Evolutionary conservation across 2,888 invertebrate genomes (phyloP).

Genomic region (Sinopyrophorus schimmeli): DNA sequence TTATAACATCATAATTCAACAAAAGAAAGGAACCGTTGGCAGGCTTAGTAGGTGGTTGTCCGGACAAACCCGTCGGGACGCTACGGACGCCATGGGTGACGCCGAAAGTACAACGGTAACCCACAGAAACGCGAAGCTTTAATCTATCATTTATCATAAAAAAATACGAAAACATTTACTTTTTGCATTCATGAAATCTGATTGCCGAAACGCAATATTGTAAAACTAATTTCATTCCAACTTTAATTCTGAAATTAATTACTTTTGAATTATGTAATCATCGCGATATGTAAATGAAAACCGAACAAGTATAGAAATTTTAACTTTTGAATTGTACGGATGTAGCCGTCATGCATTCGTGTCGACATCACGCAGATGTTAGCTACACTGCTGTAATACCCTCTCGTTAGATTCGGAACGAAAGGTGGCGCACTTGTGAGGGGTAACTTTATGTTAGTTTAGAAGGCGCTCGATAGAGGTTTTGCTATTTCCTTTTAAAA

Average conservation of each 20-base stretch:
- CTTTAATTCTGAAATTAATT: no score
- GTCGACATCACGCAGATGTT: conserved; percentile 33
- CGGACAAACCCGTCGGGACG: conserved; percentile 43
- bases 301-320: no score
- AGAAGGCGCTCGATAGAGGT: conserved; percentile 25
- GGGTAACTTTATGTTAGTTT: conserved; percentile 28
- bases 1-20: conserved; percentile 54
- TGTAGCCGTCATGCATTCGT: conserved; percentile 16
- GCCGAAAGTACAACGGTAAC: conserved; percentile 32
- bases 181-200: conserved; percentile 11
- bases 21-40: conserved; percentile 53
- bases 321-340: conserved; percentile 6
- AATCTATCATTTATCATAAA: conserved; percentile 17
- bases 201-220: no score
- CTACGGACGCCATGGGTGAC: conserved; percentile 32
- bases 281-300: no score
- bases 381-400: conserved; percentile 31
- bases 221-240: no score
- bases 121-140: conserved; percentile 21
- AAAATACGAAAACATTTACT: conserved; percentile 6
- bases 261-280: no score
- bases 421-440: conserved; percentile 34
- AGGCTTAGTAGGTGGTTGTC: conserved; percentile 52
- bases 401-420: conserved; percentile 28
- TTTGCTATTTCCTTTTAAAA: no score